These are phyloP conservation scores for Hormaphis cornu DNA, from an alignment of 1,140 invertebrate species.

Conservation along the genomic window DNA sequence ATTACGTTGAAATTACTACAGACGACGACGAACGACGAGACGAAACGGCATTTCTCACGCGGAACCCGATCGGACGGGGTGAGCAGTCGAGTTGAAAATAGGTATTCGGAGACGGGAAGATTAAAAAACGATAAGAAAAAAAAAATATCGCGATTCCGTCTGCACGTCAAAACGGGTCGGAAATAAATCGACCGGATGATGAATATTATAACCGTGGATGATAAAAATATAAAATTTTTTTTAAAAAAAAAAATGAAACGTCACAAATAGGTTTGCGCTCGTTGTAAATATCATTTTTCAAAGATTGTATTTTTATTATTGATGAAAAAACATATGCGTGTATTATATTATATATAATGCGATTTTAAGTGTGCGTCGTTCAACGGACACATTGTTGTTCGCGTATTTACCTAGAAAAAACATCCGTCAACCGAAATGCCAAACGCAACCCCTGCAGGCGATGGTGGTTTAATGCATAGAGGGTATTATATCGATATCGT, in stretches of 20 bases:
- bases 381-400: background rate
- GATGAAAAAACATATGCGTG: too few relatives aligned
- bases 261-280: too few relatives aligned
- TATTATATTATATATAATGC: too few relatives aligned
- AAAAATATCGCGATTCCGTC: background rate
- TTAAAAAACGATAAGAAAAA: background rate
- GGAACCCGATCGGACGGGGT: background rate
- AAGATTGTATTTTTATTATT: too few relatives aligned
- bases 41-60: background rate
- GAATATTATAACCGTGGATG: constrained; percentile 14
- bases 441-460: background rate
- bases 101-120: background rate
- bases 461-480: too few relatives aligned
- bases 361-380: constrained; percentile 1
- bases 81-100: background rate
- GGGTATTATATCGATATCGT: too few relatives aligned
- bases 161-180: background rate
- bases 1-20: too few relatives aligned
- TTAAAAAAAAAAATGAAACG: too few relatives aligned
- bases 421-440: background rate
- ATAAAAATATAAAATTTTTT: too few relatives aligned
- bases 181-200: constrained; percentile 6
- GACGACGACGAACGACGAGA: too few relatives aligned
- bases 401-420: background rate
- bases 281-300: too few relatives aligned